Conservation (phyloP, 2,797 vertebrate species). For the Leucoraja ocellata region DNA sequence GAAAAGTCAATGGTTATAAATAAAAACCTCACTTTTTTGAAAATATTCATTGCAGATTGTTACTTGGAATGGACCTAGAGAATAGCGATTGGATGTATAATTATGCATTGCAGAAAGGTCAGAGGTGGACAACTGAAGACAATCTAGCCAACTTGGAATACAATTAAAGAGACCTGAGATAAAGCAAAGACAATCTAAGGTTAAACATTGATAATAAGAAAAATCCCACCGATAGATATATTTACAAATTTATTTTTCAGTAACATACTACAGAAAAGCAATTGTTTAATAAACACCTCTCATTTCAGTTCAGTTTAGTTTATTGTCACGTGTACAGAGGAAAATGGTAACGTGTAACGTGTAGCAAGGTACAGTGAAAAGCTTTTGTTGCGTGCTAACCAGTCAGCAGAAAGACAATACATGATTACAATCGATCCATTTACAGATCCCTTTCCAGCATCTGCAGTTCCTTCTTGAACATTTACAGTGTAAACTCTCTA, state of each 20-base stretch:
- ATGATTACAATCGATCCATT: too few relatives aligned
- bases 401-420: too few relatives aligned
- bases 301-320: too few relatives aligned
- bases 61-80: neutral
- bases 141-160: too few relatives aligned
- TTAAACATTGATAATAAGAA: neutral
- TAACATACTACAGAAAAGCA: neutral
- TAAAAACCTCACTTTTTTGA: neutral
- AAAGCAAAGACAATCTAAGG: neutral
- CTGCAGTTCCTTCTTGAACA: too few relatives aligned
- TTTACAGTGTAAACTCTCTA: too few relatives aligned
- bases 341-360: too few relatives aligned
- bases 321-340: too few relatives aligned
- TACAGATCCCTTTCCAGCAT: too few relatives aligned
- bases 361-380: too few relatives aligned
- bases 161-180: neutral
- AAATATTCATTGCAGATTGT: neutral
- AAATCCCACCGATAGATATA: neutral
- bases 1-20: neutral
- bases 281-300: neutral
- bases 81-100: neutral
- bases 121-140: neutral
- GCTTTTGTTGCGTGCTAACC: too few relatives aligned
- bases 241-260: neutral
- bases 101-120: neutral